Evolutionary conservation across 2,113 vertebrate species (phyloP), one percentile per base, ranked within the genome.

Genomic region (Saccopteryx leptura): DNA sequence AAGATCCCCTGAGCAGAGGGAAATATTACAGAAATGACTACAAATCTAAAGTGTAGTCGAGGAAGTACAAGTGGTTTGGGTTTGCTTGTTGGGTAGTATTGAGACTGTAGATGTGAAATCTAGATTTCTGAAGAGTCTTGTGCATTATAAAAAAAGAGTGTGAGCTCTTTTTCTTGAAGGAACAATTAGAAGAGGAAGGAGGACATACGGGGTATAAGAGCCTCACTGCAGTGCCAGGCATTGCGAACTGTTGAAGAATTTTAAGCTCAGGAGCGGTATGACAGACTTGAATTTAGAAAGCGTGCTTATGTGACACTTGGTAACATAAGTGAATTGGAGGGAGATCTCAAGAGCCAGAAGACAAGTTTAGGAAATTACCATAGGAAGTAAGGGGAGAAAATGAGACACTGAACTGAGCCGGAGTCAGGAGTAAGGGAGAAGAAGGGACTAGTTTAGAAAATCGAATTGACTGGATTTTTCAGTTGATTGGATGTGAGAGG

Each of bases 271-370:
- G 65, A 72, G 56, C 66, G 33, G 18, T 63, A 9, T 61, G 46
- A 72, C 50, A 68, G 26, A 87, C 92, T n/a, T 79, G 65, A 52
- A 72, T 94, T 94, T 86, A 80, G 75, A 39, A 85, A 66, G 50
- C 85, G 6, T 60, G 75, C 12, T 63, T 92, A 69, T 18, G 28
- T 69, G 72, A 69, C 58, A 54, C 74, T 78, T 79, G 60, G 82
- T 48, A 33, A 61, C 46, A 14, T 58, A 76, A 61, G 66, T 61
- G 50, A 71, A 63, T 74, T 82, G 65, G 9, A 76, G 12, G 33
- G 24, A 89, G 63, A 82, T 48, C 46, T 95, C 12, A 68, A 90
- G 26, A 79, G 8, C 19, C 26, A n/a, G 75, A 24, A 60, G 65
- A 28, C 17, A n/a, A 33, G 2, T 60, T 60, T 85, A 89, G 84